phyloP scores from a whole-genome alignment of 37 sponge, comb jelly and placozoan genomes.

The Lycopodina hypogea region DNA sequence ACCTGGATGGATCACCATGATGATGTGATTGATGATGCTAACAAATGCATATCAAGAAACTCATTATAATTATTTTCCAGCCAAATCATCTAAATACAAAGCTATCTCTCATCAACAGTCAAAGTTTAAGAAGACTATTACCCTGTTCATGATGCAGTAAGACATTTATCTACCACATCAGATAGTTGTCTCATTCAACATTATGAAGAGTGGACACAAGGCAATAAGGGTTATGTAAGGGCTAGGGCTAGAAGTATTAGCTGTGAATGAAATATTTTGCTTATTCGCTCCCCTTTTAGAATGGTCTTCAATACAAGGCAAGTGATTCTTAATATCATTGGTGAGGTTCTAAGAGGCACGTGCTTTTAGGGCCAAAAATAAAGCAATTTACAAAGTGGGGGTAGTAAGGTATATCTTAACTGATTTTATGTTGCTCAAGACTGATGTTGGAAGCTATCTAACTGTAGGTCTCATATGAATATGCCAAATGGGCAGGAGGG shows the following conservation, averaged over 20 bases:
- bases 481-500: conserved; percentile 28
- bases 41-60: background rate
- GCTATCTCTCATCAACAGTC: background rate
- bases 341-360: conserved; percentile 17
- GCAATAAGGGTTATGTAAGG: background rate
- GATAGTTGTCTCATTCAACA: background rate
- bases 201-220: background rate
- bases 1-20: conserved; percentile 10
- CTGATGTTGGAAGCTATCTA: conserved; percentile 12
- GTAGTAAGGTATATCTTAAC: background rate
- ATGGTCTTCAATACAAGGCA: background rate
- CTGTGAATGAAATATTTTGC: too few relatives aligned
- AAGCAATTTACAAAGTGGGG: conserved; percentile 22
- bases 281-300: too few relatives aligned
- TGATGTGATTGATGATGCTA: background rate
- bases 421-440: conserved; percentile 24
- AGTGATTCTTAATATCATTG: background rate
- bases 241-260: background rate
- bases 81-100: background rate
- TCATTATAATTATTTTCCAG: background rate
- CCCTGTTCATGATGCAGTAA: background rate
- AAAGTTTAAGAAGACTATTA: background rate
- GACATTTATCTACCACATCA: background rate
- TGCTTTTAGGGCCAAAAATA: conserved; percentile 9
- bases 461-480: background rate